Evolutionary conservation across 2,113 vertebrate species (phyloP).

Genomic region (Odontesthes bonariensis): DNA sequence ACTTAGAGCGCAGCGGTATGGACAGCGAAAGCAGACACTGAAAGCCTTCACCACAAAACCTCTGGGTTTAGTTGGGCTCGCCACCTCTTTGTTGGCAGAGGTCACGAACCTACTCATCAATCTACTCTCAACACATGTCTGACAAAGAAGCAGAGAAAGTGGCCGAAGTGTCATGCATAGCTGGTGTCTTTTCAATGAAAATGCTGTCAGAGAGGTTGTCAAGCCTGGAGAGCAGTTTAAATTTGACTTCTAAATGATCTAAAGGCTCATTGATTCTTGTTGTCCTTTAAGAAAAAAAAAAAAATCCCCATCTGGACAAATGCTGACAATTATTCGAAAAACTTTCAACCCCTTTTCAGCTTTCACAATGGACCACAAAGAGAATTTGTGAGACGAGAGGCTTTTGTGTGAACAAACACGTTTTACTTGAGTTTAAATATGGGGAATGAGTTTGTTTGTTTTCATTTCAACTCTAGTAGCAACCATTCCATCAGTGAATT

Average conservation of each 20-base stretch:
- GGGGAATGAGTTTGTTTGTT: background rate
- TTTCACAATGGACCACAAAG: background rate
- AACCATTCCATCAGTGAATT: conserved; percentile 14
- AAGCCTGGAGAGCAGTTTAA: conserved; percentile 29
- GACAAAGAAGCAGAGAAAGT: conserved; percentile 30
- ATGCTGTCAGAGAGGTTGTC: conserved; percentile 45
- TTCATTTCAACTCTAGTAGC: conserved; percentile 1
- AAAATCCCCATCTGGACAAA: conserved; percentile 45
- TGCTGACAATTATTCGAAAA: conserved; percentile 39
- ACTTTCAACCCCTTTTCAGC: conserved; percentile 31
- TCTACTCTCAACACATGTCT: conserved; percentile 45
- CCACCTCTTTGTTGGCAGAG: conserved; percentile 48
- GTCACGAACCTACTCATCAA: conserved; percentile 59
- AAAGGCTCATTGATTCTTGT: conserved; percentile 46
- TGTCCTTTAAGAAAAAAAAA: conserved; percentile 24
- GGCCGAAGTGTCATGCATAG: conserved; percentile 14
- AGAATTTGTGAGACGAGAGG: background rate
- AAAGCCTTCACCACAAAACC: conserved; percentile 19
- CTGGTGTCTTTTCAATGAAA: conserved; percentile 16
- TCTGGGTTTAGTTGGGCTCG: conserved; percentile 1
- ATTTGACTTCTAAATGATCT: conserved; percentile 59
- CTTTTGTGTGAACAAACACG: background rate
- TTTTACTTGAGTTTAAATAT: background rate
- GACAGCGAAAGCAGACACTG: conserved; percentile 4
- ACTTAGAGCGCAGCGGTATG: conserved; percentile 1